Evolutionary conservation across 2,797 vertebrate genomes (phyloP).

Genomic region (Phalanger gymnotis): DNA sequence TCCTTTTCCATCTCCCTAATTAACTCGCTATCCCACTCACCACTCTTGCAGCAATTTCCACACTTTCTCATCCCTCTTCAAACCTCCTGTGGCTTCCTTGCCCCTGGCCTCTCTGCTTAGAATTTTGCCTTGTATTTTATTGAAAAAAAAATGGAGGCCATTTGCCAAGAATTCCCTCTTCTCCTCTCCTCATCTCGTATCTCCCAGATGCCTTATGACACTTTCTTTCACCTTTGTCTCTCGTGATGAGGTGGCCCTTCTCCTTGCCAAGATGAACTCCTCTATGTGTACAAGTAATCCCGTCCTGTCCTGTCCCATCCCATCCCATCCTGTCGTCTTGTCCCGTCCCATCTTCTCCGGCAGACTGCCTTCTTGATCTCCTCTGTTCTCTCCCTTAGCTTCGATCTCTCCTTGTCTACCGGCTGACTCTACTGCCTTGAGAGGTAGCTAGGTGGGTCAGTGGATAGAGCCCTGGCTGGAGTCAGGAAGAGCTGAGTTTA

Average conservation of each 20-base stretch:
- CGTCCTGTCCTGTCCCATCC: neutral
- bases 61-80: neutral
- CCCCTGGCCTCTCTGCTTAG: neutral
- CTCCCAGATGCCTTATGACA: neutral
- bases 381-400: neutral
- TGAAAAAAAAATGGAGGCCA: neutral
- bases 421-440: neutral
- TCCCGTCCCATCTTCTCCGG: no score
- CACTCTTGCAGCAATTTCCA: neutral
- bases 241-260: neutral
- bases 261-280: neutral
- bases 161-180: neutral
- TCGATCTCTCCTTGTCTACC: neutral
- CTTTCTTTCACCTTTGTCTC: neutral
- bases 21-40: neutral
- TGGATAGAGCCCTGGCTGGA: neutral
- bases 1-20: neutral
- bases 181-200: neutral
- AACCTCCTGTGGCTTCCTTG: neutral
- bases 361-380: neutral
- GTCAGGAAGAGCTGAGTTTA: neutral
- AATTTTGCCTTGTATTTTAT: neutral
- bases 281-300: neutral
- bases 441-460: neutral
- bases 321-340: no score